Base-by-base conservation (phyloP, 1,140 invertebrate species). In the Andricus grossulariae region DNA sequence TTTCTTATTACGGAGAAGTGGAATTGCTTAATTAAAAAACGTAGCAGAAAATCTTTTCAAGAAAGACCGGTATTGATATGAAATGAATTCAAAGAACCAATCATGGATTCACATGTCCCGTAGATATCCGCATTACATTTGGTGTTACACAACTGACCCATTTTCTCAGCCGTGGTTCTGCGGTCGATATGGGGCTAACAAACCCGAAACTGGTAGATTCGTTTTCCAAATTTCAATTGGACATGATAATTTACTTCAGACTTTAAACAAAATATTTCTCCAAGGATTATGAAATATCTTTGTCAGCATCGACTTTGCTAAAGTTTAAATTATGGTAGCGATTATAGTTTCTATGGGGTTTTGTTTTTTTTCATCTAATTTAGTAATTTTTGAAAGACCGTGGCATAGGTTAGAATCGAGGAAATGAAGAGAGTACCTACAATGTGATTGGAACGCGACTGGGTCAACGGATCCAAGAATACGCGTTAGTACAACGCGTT, bases 391-490 rank as follows among this genome's bases (percentile, higher is more conserved):
- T 74, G 78, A 73, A 60, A 19, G 55, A 74, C 54, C 50, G 19
- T 66, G 25, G 25, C 15, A 32, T 18, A 66, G 60, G 60, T 66
- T 66, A 66, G 25, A 66, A 66, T 66, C 39, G 25, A 66, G 60
- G 60, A 66, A 66, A 66, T 66, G 60, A 66, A 66, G 60, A 66
- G 60, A 66, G 60, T 39, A 66, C 32, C 39, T 45, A 66, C 16
- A 86, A 80, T 77, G 82, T 79, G 80, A 84, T 83, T 79, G 82
- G 76, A 79, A 77, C 81, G 71, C 50, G 81, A 81, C 79, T 82
- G 79, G 76, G 80, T 80, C 66, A 79, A 78, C 77, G 74, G 83
- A 75, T 87, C 83, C 83, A 85, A 86, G 81, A 87, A 87, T 87
- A 87, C 75, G 15, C 77, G 75, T 50, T 66, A 66, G 73, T 71